These are phyloP conservation scores for Chironomus striatipennis DNA, from an alignment of 1,140 invertebrate genomes.

Conservation along the genomic window DNA sequence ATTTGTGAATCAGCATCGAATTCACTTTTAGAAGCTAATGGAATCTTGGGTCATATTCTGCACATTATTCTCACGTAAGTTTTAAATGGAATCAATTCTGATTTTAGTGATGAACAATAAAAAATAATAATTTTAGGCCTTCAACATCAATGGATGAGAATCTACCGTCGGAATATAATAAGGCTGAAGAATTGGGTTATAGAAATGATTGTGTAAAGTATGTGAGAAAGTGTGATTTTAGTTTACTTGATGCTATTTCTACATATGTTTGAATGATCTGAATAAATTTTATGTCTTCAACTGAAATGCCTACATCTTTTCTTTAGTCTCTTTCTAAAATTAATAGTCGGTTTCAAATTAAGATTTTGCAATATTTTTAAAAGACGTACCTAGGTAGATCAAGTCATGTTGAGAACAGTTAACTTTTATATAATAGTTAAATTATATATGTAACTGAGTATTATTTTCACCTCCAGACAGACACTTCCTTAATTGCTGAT, in stretches of 20 bases:
- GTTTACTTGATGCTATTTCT: conserved; percentile 36
- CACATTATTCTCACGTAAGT: conserved; percentile 45
- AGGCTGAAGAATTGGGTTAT: conserved; percentile 41
- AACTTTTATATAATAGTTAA: too few species aligned
- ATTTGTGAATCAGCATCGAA: conserved; percentile 43
- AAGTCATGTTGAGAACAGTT: too few species aligned
- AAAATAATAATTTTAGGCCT: conserved; percentile 45
- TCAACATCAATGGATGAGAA: conserved; percentile 46
- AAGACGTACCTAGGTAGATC: too few species aligned
- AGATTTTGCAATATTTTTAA: too few species aligned
- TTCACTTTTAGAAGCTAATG: conserved; percentile 40
- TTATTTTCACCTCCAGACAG: too few species aligned
- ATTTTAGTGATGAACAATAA: background rate
- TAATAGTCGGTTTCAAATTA: too few species aligned
- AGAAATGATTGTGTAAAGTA: conserved; percentile 36
- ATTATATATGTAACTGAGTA: too few species aligned
- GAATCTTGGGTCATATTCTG: conserved; percentile 43
- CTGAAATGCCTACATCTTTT: too few species aligned
- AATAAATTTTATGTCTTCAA: too few species aligned
- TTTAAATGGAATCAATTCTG: background rate
- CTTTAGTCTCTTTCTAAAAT: too few species aligned
- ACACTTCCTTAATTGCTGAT: too few species aligned
- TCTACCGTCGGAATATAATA: conserved; percentile 44
- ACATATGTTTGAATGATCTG: background rate
- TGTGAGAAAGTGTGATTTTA: conserved; percentile 30